Percentiles rank a stretch among this genome's conserved stretches.
Evolutionary conservation across 2,888 invertebrate genomes (phyloP).

Genomic region (Argynnis bischoffii): DNA sequence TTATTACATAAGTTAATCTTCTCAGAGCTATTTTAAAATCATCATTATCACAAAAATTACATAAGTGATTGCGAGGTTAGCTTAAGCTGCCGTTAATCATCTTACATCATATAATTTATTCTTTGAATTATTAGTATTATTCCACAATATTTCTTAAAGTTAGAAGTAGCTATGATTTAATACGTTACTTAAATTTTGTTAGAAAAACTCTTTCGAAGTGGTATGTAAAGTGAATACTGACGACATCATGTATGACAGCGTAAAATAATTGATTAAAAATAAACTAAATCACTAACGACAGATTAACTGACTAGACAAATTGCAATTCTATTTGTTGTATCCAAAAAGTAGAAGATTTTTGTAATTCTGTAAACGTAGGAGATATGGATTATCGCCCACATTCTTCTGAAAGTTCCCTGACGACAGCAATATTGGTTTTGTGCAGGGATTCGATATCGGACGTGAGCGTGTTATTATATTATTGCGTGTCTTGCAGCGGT

Average conservation of each 20-base stretch:
- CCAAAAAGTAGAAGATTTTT: background rate
- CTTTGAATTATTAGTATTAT: slow-evolving; percentile 5
- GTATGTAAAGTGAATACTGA: too few species aligned
- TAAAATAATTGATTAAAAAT: too few species aligned
- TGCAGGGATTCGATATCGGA: slow-evolving; percentile 31
- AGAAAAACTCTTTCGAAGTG: too few species aligned
- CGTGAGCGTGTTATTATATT: slow-evolving; percentile 35
- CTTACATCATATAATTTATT: slow-evolving; percentile 17
- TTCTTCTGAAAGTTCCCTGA: slow-evolving; percentile 26
- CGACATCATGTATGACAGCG: too few species aligned
- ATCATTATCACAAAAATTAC: slow-evolving; percentile 3
- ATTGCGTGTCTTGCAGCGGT: slow-evolving; percentile 20
- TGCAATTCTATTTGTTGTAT: background rate
- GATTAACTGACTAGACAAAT: too few species aligned
- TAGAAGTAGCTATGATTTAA: too few species aligned
- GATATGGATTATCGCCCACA: background rate
- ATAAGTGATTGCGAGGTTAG: slow-evolving; percentile 9
- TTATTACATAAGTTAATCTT: background rate
- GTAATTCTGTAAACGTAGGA: background rate
- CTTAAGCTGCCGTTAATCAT: slow-evolving; percentile 5
- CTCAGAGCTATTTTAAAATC: background rate
- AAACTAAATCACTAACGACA: too few species aligned
- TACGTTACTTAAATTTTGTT: too few species aligned
- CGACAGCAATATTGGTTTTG: slow-evolving; percentile 38
- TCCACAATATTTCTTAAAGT: too few species aligned